phyloP scores from a whole-genome alignment of 1,140 invertebrate genomes.

The Danaus melanippus region DNA sequence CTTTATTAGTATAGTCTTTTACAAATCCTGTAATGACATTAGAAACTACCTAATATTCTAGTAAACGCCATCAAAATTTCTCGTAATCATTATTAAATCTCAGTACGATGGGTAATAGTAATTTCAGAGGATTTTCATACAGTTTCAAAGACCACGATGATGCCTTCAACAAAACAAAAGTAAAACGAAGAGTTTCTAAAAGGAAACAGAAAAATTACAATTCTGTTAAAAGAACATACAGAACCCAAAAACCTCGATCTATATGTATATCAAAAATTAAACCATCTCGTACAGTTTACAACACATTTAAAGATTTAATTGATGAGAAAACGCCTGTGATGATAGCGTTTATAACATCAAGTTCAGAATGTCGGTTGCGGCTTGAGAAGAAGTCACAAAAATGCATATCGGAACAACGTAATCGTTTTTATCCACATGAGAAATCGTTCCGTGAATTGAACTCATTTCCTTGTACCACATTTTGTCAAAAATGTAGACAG shows the following conservation, averaged over 20 bases:
- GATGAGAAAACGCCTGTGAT: slow-evolving; percentile 27
- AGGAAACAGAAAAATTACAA: slow-evolving; percentile 10
- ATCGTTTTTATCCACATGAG: background rate
- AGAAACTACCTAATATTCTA: too few species aligned
- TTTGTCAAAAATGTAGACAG: slow-evolving; percentile 29
- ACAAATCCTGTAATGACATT: too few species aligned
- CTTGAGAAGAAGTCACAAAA: slow-evolving; percentile 13
- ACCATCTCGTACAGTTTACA: slow-evolving; percentile 13
- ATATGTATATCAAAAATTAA: slow-evolving; percentile 12
- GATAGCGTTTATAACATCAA: slow-evolving; percentile 25
- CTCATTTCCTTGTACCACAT: slow-evolving; percentile 30
- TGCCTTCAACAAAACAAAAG: background rate
- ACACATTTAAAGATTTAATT: slow-evolving; percentile 21
- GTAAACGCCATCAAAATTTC: slow-evolving; percentile 2
- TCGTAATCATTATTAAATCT: slow-evolving; percentile 1
- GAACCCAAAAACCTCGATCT: slow-evolving; percentile 9
- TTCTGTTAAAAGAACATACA: background rate
- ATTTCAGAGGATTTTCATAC: slow-evolving; percentile 3
- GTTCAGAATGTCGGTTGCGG: slow-evolving; percentile 18
- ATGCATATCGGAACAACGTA: slow-evolving; percentile 4
- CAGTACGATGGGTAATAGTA: slow-evolving; percentile 26
- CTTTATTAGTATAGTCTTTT: too few species aligned
- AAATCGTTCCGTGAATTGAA: slow-evolving; percentile 19
- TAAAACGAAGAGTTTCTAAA: slow-evolving; percentile 4
- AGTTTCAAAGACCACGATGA: slow-evolving; percentile 1